A percentile compares a stretch with the other conserved stretches of the same genome.
These are phyloP conservation scores for Physocephala rufipes DNA, from an alignment of 2,888 invertebrate species.

Conservation along the genomic window DNA sequence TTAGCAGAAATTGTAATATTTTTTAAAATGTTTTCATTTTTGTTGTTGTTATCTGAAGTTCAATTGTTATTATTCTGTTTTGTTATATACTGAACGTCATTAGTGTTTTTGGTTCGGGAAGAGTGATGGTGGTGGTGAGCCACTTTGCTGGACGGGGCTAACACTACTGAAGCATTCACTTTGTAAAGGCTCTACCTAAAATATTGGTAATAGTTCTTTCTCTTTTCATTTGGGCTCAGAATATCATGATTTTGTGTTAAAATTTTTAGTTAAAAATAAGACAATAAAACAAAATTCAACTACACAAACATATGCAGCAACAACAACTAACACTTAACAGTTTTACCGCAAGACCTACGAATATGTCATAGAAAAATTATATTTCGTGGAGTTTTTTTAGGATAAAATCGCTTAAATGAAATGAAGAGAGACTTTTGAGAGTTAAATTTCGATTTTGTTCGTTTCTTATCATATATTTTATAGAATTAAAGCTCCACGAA, in stretches of 20 bases:
- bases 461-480: too few relatives aligned
- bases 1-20: too few relatives aligned
- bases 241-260: too few relatives aligned
- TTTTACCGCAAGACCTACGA: not conserved
- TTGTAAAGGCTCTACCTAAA: too few relatives aligned
- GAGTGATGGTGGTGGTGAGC: not conserved
- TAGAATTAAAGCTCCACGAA: not conserved
- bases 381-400: conserved; percentile 9
- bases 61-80: not conserved
- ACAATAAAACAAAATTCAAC: conserved; percentile 31
- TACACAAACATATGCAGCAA: conserved; percentile 55
- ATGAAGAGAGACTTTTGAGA: not conserved
- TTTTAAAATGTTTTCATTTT: not conserved
- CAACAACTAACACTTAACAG: conserved; percentile 53
- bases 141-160: not conserved
- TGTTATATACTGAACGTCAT: not conserved
- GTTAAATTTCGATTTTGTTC: too few relatives aligned
- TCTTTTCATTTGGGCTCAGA: too few relatives aligned
- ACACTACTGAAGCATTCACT: conserved; percentile 8
- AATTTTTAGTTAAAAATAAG: not conserved
- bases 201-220: too few relatives aligned
- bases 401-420: not conserved
- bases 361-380: not conserved
- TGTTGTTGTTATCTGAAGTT: not conserved
- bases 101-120: not conserved